Evolutionary conservation across 2,797 vertebrate species (phyloP).

Genomic region (Catostomus latipinnis): DNA sequence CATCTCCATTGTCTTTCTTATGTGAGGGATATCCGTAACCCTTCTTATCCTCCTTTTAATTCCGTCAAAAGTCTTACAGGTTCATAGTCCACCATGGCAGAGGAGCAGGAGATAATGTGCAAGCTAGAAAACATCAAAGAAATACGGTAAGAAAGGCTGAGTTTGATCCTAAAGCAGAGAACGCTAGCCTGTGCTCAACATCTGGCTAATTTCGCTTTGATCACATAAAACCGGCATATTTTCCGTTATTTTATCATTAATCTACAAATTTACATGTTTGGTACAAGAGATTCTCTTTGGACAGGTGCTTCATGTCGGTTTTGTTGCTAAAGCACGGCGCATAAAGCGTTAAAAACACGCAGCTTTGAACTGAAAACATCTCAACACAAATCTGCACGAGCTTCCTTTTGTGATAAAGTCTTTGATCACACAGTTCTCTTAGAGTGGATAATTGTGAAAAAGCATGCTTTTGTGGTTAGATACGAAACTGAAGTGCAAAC

Average conservation of each 20-base stretch:
- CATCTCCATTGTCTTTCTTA: slow-evolving; percentile 50
- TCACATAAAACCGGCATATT: background rate
- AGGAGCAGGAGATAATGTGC: slow-evolving; percentile 98
- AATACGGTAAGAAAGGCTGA: slow-evolving; percentile 85
- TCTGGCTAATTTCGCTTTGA: slow-evolving; percentile 12
- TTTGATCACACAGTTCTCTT: background rate
- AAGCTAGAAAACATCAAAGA: slow-evolving; percentile 98
- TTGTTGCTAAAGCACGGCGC: background rate
- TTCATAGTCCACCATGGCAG: slow-evolving; percentile 81
- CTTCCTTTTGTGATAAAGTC: background rate
- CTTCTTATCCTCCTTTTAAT: background rate
- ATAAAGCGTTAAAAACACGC: background rate
- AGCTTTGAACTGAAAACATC: slow-evolving; percentile 3
- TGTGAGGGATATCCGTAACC: slow-evolving; percentile 16
- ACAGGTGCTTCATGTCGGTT: background rate
- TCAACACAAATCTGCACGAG: background rate
- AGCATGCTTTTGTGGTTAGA: slow-evolving; percentile 25
- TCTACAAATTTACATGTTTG: background rate
- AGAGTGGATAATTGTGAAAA: background rate
- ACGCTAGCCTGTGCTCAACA: slow-evolving; percentile 36
- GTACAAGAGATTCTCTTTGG: background rate
- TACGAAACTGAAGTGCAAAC: slow-evolving; percentile 15
- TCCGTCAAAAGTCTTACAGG: background rate
- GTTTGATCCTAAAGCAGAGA: background rate
- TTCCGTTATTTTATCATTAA: background rate